Evolutionary conservation across 1,140 invertebrate species (phyloP).

Genomic region (Drosophila kohkoa): DNA sequence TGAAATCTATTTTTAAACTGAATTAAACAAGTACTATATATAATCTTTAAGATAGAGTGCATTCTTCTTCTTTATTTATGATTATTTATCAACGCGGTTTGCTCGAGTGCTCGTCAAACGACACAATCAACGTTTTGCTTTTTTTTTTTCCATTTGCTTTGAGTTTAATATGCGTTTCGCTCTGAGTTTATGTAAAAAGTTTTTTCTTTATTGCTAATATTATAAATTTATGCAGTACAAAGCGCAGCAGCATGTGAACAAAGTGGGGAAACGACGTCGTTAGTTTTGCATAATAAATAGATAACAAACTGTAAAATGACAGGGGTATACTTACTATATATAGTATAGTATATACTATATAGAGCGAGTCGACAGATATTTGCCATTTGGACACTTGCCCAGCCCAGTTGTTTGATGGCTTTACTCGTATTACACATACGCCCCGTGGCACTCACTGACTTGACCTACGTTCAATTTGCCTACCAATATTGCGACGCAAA

Average conservation of each 20-base stretch:
- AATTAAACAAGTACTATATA: too few relatives aligned
- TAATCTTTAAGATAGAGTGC: neutral
- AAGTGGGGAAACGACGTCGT: constrained; percentile 45
- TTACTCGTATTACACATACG: constrained; percentile 51
- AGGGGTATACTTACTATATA: neutral
- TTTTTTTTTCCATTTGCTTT: constrained; percentile 15
- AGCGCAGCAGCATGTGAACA: constrained; percentile 38
- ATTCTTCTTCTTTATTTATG: neutral
- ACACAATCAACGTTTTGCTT: constrained; percentile 34
- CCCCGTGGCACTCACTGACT: constrained; percentile 34
- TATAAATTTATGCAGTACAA: constrained; percentile 60
- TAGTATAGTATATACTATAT: neutral
- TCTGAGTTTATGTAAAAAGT: constrained; percentile 57
- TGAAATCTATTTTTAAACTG: too few relatives aligned
- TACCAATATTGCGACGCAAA: constrained; percentile 63
- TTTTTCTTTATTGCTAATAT: constrained; percentile 48
- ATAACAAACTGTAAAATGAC: constrained; percentile 48
- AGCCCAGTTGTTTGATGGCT: constrained; percentile 14
- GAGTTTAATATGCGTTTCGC: constrained; percentile 34
- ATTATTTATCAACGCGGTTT: constrained; percentile 21
- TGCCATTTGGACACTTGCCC: constrained; percentile 24
- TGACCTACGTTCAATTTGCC: constrained; percentile 23
- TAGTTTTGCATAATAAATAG: constrained; percentile 64
- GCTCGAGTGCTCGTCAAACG: constrained; percentile 7
- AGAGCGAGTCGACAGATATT: neutral